A percentile compares a stretch with the other conserved stretches of the same genome.
Conservation (phyloP, 2,888 invertebrate genomes). For the Nephrotoma flavescens region DNA sequence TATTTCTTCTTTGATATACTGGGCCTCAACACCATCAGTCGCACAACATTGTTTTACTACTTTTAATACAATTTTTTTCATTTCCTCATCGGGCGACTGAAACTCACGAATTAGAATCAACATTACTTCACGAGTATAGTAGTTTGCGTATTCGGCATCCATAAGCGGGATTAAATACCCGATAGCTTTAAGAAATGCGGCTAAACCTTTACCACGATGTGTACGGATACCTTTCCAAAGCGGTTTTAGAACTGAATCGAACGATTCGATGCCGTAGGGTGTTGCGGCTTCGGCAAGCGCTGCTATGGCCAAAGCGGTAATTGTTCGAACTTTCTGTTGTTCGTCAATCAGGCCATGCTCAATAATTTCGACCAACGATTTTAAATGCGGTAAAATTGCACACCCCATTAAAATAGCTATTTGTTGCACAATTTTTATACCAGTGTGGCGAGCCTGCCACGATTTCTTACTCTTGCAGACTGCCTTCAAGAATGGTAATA, state of each 20-base stretch:
- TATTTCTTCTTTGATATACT: constrained; percentile 99
- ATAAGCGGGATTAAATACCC: constrained; percentile 98
- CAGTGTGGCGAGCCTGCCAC: constrained; percentile 97
- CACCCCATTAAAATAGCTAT: constrained; percentile 99
- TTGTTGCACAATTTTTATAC: constrained; percentile 99
- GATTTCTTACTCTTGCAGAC: constrained; percentile 99
- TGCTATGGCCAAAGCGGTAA: constrained; percentile 95
- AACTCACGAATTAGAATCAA: constrained; percentile 97
- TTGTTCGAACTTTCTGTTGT: constrained; percentile 97
- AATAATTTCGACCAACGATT: constrained; percentile 96
- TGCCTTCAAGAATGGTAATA: constrained; percentile 95
- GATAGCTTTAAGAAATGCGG: constrained; percentile 98
- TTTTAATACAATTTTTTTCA: constrained; percentile 99
- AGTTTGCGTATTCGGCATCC: constrained; percentile 99
- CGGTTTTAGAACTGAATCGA: constrained; percentile 97
- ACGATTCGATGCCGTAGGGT: constrained; percentile 99
- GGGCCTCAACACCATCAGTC: constrained; percentile 98
- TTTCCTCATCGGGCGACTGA: constrained; percentile 99
- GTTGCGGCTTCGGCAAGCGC: constrained; percentile 98
- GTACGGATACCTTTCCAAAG: constrained; percentile 98
- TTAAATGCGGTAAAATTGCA: constrained; percentile 95
- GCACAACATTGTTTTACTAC: constrained; percentile 99
- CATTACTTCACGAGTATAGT: constrained; percentile 90
- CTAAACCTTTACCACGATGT: constrained; percentile 81
- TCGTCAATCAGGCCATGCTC: constrained; percentile 97